phyloP scores from a whole-genome alignment of 2,113 vertebrate genomes.

The Pluvianellus socialis region DNA sequence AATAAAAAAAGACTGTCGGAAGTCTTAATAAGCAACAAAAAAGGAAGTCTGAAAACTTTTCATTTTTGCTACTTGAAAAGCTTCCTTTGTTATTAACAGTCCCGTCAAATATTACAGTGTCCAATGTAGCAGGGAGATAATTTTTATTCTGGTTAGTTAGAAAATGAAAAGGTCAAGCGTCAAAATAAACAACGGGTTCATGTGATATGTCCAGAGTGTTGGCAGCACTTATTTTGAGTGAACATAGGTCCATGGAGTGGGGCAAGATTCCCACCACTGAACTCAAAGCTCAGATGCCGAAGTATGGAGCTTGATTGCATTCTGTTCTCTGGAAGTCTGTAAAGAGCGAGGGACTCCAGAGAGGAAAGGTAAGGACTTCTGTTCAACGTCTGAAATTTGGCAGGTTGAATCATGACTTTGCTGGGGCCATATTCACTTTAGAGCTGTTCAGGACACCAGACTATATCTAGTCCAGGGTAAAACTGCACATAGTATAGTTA shows the following conservation, averaged over 20 bases:
- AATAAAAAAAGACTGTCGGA: background rate
- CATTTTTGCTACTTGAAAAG: background rate
- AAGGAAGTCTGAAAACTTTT: background rate
- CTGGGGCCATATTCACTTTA: background rate
- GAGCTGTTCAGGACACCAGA: background rate
- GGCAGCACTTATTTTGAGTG: background rate
- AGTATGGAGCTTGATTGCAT: background rate
- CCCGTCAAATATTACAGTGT: background rate
- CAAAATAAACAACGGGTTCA: background rate
- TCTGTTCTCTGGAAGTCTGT: background rate
- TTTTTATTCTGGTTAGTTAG: background rate
- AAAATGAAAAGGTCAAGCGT: background rate
- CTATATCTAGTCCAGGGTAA: background rate
- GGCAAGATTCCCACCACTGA: background rate
- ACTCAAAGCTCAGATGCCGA: background rate
- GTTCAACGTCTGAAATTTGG: background rate
- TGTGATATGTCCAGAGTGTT: background rate
- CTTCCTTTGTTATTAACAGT: background rate
- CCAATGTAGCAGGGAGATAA: background rate
- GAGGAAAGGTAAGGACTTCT: background rate
- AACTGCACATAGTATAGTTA: background rate
- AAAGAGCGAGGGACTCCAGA: background rate
- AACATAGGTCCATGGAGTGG: background rate
- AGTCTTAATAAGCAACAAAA: conserved; percentile 9
- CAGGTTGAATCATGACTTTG: background rate